These are phyloP conservation scores for Idaea straminata DNA, from an alignment of 2,888 invertebrate species.

Conservation along the genomic window DNA sequence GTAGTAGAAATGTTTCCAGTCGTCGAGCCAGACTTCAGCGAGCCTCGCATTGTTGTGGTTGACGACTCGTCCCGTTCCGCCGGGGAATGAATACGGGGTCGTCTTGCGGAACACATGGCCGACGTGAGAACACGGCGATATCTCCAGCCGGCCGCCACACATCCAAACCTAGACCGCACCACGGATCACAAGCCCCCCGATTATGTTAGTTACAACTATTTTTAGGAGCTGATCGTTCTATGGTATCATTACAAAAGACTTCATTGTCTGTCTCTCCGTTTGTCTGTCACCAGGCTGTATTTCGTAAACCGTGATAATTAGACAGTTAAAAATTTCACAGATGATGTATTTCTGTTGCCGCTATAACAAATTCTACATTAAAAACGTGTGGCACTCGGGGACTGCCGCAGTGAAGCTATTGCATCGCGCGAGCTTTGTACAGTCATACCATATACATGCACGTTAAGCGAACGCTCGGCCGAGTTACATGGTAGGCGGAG, in stretches of 20 bases:
- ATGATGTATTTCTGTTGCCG: too few species aligned
- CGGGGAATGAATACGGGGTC: slow-evolving; percentile 99
- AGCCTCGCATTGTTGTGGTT: slow-evolving; percentile 99
- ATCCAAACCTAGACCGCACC: slow-evolving; percentile 91
- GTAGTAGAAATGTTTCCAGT: slow-evolving; percentile 99
- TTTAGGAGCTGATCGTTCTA: slow-evolving; percentile 6
- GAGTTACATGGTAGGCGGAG: too few species aligned
- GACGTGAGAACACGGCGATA: slow-evolving; percentile 96
- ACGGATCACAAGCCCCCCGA: slow-evolving; percentile 28
- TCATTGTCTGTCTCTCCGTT: too few species aligned
- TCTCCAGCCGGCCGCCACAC: slow-evolving; percentile 97
- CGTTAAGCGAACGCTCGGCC: too few species aligned
- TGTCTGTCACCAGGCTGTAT: too few species aligned
- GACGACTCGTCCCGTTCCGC: slow-evolving; percentile 97
- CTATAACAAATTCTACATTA: too few species aligned
- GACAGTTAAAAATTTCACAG: too few species aligned
- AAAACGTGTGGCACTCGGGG: too few species aligned
- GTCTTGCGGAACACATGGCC: slow-evolving; percentile 98
- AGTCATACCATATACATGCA: too few species aligned
- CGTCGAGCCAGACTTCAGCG: slow-evolving; percentile 99
- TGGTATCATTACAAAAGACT: neutral
- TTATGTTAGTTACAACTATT: neutral
- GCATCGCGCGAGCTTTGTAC: too few species aligned
- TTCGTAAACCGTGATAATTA: too few species aligned
- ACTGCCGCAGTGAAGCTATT: too few species aligned